These are phyloP conservation scores for Diaprepes abbreviatus DNA, from an alignment of 2,888 invertebrate species.

Conservation along the genomic window DNA sequence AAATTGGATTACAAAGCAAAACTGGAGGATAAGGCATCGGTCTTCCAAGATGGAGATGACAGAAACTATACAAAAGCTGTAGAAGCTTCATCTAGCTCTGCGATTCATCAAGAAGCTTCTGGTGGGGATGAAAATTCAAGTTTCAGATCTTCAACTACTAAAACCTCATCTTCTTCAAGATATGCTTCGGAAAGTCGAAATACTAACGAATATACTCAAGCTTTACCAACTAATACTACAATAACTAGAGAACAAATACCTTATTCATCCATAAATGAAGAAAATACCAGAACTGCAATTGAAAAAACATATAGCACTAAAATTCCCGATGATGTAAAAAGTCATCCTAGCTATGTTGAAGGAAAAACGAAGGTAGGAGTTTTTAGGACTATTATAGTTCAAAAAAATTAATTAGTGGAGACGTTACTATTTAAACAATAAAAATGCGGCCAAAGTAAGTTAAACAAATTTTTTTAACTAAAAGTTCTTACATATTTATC, in stretches of 20 bases:
- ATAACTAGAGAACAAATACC: conserved; percentile 23
- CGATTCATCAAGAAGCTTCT: conserved; percentile 69
- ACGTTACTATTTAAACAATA: no score
- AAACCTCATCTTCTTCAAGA: conserved; percentile 61
- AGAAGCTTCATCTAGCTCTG: conserved; percentile 68
- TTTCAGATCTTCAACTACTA: conserved; percentile 63
- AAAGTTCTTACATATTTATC: no score
- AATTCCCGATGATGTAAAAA: conserved; percentile 61
- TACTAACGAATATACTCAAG: conserved; percentile 48
- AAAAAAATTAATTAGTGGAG: no score
- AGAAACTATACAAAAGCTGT: conserved; percentile 70
- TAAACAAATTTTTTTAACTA: no score
- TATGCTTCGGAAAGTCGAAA: conserved; percentile 58
- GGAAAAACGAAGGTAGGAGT: conserved; percentile 73
- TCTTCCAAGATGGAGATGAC: conserved; percentile 70
- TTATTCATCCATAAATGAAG: conserved; percentile 34
- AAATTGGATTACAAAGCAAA: conserved; percentile 75
- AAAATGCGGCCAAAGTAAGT: no score
- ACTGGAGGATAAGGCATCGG: conserved; percentile 73
- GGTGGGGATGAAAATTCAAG: conserved; percentile 70
- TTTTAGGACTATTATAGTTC: no score
- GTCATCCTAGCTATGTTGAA: conserved; percentile 66
- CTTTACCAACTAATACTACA: conserved; percentile 28
- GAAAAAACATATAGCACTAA: conserved; percentile 57
- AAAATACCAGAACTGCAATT: conserved; percentile 28